Percentiles rank a stretch among this genome's conserved stretches.
These are phyloP conservation scores for Calosoma granatense DNA, from an alignment of 1,140 invertebrate species.

Conservation along the genomic window DNA sequence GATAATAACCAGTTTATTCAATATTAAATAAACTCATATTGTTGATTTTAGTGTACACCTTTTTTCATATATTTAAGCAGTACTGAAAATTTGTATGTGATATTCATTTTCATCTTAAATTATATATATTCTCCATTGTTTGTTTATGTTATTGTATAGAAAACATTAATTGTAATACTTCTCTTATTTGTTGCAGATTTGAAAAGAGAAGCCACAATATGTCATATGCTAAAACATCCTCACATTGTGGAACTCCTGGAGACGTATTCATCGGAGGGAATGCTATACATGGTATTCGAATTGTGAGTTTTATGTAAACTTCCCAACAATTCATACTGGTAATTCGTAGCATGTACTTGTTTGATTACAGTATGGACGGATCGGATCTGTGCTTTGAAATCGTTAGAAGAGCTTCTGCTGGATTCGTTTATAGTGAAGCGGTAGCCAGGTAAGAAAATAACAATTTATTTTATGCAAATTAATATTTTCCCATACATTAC, in stretches of 20 bases:
- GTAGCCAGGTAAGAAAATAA: conserved; percentile 76
- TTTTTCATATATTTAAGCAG: too few relatives aligned
- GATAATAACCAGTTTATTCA: too few relatives aligned
- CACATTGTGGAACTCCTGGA: conserved; percentile 97
- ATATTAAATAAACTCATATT: too few relatives aligned
- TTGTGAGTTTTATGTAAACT: conserved; percentile 65
- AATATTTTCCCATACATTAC: too few relatives aligned
- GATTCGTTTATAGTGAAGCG: conserved; percentile 98
- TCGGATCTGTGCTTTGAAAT: conserved; percentile 98
- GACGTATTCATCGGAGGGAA: conserved; percentile 97
- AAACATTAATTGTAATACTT: neutral
- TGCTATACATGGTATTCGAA: conserved; percentile 99
- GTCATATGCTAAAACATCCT: conserved; percentile 97
- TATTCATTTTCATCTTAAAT: too few relatives aligned
- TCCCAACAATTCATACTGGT: conserved; percentile 7
- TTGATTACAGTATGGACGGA: conserved; percentile 88
- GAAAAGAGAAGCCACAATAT: conserved; percentile 96
- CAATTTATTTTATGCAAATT: neutral
- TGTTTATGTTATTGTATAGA: neutral
- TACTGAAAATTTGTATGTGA: too few relatives aligned
- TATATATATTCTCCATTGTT: neutral
- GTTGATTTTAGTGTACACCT: too few relatives aligned
- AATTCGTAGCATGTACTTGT: conserved; percentile 20
- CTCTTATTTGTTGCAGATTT: conserved; percentile 64
- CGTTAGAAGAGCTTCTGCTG: conserved; percentile 84